phyloP scores from a whole-genome alignment of 2,113 vertebrate species.

The Sphyrna mokarran region DNA sequence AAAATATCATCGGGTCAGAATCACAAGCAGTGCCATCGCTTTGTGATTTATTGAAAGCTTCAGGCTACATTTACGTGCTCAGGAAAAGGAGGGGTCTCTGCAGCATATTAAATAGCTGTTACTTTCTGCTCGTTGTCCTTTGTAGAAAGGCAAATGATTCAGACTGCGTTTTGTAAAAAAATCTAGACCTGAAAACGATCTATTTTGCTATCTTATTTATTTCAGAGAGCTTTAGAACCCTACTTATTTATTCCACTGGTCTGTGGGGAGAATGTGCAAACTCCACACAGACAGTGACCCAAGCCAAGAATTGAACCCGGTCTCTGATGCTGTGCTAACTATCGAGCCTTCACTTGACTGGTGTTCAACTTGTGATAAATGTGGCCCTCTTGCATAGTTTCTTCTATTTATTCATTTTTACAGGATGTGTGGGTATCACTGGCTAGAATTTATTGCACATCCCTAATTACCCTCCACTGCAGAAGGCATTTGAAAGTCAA shows the following conservation, averaged over 20 bases:
- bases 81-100: background rate
- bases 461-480: too few species aligned
- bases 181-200: background rate
- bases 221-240: background rate
- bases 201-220: background rate
- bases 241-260: too few species aligned
- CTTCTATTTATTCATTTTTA: too few species aligned
- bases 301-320: too few species aligned
- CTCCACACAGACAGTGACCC: too few species aligned
- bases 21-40: background rate
- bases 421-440: too few species aligned
- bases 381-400: background rate
- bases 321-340: too few species aligned
- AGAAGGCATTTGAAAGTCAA: too few species aligned
- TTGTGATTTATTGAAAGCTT: conserved; percentile 27
- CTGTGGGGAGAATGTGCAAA: too few species aligned
- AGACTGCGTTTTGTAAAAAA: background rate
- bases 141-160: background rate
- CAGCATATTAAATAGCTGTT: background rate
- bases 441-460: too few species aligned
- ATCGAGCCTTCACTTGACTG: background rate
- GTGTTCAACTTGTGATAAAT: background rate
- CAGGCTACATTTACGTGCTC: background rate
- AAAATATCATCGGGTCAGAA: background rate
- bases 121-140: background rate